Base-by-base conservation (phyloP, 2,888 invertebrate genomes). In the Drosophila multiciliata region DNA sequence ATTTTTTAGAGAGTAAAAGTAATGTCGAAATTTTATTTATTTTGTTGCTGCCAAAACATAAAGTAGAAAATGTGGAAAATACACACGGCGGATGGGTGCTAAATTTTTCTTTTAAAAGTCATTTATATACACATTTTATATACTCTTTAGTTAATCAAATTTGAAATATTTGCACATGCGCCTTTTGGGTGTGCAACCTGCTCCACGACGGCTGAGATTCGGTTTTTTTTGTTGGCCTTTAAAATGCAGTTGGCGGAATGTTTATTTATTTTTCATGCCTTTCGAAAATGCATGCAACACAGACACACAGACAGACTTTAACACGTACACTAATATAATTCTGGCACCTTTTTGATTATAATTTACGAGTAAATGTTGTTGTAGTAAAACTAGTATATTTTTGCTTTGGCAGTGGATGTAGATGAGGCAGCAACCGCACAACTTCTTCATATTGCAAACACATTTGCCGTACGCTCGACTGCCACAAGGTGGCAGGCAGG, bases 401-500 rank as follows among this genome's bases (percentile, higher is more conserved):
- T 89, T 74, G 29, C 80, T 68, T 59, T 64, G 72, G 72, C 65
- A 59, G 67, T 42, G 64, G 67, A 33, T 55, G 50, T 35, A 48
- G 61, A 32, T 53, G 50, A 38, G 48, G 57, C 66, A 72, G 60
- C 68, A 75, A 81, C 75, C 65, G 64, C 73, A 87, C 72, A 87
- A 85, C 90, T 86, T 86, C 88, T 87, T 85, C 83, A 87, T 89
- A 86, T 86, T 89, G 86, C 90, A 89, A 89, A 89, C 88, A 87
- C 86, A 86, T 89, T 86, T 87, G 71, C 75, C 74, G 63, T 58
- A 64, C 68, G 68, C 75, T 67, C 69, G 59, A 72, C 84, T 79
- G 77, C 82, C 84, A 83, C 78, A 83, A 87, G 87, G 73, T 80
- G 80, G 64, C 59, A 64, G 50, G 33, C 67, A 74, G 68, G 73